Base-by-base conservation (phyloP, 2,888 invertebrate genomes). In the Operophtera brumata region DNA sequence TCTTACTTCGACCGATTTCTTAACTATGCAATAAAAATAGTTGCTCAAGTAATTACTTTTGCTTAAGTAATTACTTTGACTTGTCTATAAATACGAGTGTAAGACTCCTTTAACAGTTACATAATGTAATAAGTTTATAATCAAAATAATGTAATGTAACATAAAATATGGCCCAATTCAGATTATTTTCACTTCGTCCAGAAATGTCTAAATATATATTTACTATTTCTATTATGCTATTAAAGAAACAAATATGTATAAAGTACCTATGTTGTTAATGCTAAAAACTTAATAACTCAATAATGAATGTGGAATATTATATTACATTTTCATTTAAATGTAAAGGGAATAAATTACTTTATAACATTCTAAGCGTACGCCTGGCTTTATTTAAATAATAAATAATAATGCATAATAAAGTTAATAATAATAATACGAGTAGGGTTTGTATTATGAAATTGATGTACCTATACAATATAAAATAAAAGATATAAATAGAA, bases 171-270 rank as follows among this genome's bases (percentile, higher is more conserved):
- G 57, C 57, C 57, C 57, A 49, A 57, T 51, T 50, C 26, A 58
- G 61, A 61, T 64, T 62, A 54, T 55, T 64, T 59, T 53, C 20
- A 46, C 52, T 54, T 58, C 58, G 54, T 58, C 57, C 57, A 53
- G 52, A 47, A 52, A 40, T 8, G 20, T 40, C 50, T 50, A 9
- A 14, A 13, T 30, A 25, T 43, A 20, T 6, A 9, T 30, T 30
- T 20, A 20, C 20, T 20, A 47, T 44, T 41, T 44, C 45, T 26
- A 46, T 30, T 26, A 46, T 30, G 30, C 30, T 30, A 30, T 2
- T 2, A 30, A 30, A 9, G 7, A 30, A 30, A 30, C 9, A 20
- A 20, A 30, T 30, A 9, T 30, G 7, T 30, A 8, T 30, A 30
- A n/a, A n/a, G n/a, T n/a, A n/a, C n/a, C n/a, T n/a, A n/a, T n/a